Conservation (phyloP, 2,888 invertebrate species). For the Euplexia lucipara region DNA sequence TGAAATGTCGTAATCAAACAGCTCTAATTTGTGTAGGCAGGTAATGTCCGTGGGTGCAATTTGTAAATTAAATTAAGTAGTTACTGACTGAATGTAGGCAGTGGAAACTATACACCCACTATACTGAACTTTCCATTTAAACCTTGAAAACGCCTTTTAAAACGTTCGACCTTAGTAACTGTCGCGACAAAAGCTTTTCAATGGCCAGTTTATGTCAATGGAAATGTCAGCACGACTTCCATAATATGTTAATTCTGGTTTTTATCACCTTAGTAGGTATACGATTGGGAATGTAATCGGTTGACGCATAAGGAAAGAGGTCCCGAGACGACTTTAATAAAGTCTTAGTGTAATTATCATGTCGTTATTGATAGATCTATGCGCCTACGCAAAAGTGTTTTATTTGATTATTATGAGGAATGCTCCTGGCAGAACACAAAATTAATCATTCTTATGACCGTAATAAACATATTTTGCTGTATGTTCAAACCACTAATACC, state of each 20-base stretch:
- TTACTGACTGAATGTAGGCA: conserved; percentile 26
- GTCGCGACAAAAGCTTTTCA: conserved; percentile 48
- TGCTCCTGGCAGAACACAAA: background rate
- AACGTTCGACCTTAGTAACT: conserved; percentile 38
- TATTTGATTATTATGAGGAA: background rate
- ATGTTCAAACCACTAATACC: too few relatives aligned
- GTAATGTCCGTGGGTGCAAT: conserved; percentile 52
- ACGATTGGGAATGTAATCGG: background rate
- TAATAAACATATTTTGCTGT: too few relatives aligned
- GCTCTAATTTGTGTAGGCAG: conserved; percentile 45
- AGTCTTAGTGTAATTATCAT: conserved; percentile 25
- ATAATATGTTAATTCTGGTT: conserved; percentile 6
- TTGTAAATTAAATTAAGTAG: conserved; percentile 45
- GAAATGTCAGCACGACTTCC: conserved; percentile 28
- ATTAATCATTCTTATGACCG: too few relatives aligned
- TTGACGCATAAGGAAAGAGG: conserved; percentile 5
- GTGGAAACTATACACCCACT: conserved; percentile 53
- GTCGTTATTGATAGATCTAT: conserved; percentile 8
- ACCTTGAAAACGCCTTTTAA: conserved; percentile 57
- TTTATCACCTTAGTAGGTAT: conserved; percentile 21
- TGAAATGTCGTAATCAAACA: conserved; percentile 30
- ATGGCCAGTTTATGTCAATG: conserved; percentile 23
- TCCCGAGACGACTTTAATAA: conserved; percentile 11
- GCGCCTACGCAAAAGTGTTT: conserved; percentile 26
- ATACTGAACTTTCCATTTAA: conserved; percentile 60